Evolutionary conservation across 2,113 vertebrate species (phyloP), one percentile per base, ranked within the genome.

Genomic region (Xiphophorus maculatus): DNA sequence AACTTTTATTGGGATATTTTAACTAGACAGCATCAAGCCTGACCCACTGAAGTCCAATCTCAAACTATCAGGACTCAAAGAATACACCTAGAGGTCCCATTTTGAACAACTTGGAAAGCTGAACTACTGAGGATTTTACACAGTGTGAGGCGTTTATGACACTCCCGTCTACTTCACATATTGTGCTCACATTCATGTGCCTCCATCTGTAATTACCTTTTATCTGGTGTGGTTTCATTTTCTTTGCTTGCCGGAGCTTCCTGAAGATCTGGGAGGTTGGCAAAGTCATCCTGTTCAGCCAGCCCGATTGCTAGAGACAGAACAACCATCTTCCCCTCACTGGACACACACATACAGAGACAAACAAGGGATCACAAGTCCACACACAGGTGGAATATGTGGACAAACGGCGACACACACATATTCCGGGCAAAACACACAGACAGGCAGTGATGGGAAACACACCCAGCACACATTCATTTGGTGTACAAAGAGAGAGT

Each of bases 261-360:
- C 94, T 99, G 97, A 87, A 98, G 97, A 94, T 99, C 97, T 89
- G 98, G 97, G 88, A 99, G 97, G 96, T 99, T 99, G 96, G 98
- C 98, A 95, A 99, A 99, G 95, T 99, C 97, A 87, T 99, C 98
- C 95, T 98, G 97, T 90, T 99, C 97, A 90, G 98, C 98, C 93
- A 99, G 95, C 90, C 98, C 97, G 93, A 99, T 96, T 86, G 98
- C 97, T 92, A 99, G 96, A 93, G 98, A 98, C 93, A 99, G 94
- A 95, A 99, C 98, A 93, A 99, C 97, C 97, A 99, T 99, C 94
- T 98, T 97, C 92, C 98, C 98, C 95, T 99, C 97, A 91, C 98
- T 99, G 96, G 89, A 77, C 90, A 77, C 90, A 90, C 91, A 86
- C 77, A 58, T 58, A 58, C 51, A 58, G 51, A 86, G 70, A 85